Evolutionary conservation across 2,113 vertebrate genomes (phyloP), one percentile per base, ranked within the genome.

Genomic region (Phrynosoma platyrhinos): DNA sequence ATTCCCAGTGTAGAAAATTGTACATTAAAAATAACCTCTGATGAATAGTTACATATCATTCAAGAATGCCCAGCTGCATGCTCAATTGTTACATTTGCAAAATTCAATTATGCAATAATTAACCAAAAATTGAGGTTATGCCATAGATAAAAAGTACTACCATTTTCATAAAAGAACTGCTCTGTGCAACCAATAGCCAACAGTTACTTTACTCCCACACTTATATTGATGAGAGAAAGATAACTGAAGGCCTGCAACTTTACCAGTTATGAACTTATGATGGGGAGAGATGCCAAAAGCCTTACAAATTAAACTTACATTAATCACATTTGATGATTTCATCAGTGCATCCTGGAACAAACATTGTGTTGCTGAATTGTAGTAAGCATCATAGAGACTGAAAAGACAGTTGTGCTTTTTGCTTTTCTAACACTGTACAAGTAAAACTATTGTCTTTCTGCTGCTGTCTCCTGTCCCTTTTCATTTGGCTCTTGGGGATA

Each of bases 381-480:
- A 83, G 36, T 91, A 30, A 87, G n/a, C 36, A 84, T 82, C 8
- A 55, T 62, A 18, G 23, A n/a, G 64, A 89, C 89, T 82, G 20
- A 90, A 32, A 13, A 83, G 23, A 47, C 25, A n/a, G 4, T 0
- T 23, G 12, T 71, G 83, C 66, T 76, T 86, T 92, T 92, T 91
- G 52, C 14, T 94, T 92, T 90, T 55, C 5, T 47, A 84, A 88
- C 82, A 82, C 0, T 86, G 14, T 87, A 52, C 0, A 76, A 16
- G 88, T 90, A 79, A 91, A 94, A 82, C 47, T 64, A 85, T 86
- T 62, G 55, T 79, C 3, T 94, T 90, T 85, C 79, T 58, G 36
- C 77, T 36, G 30, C 64, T 88, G 21, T 0, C 1, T 94, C 6
- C 1, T 85, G 79, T 92, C 91, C 9, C 66, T 89, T 89, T 86